phyloP scores from a whole-genome alignment of 2,797 vertebrate genomes.

The Emydoidea blandingii region DNA sequence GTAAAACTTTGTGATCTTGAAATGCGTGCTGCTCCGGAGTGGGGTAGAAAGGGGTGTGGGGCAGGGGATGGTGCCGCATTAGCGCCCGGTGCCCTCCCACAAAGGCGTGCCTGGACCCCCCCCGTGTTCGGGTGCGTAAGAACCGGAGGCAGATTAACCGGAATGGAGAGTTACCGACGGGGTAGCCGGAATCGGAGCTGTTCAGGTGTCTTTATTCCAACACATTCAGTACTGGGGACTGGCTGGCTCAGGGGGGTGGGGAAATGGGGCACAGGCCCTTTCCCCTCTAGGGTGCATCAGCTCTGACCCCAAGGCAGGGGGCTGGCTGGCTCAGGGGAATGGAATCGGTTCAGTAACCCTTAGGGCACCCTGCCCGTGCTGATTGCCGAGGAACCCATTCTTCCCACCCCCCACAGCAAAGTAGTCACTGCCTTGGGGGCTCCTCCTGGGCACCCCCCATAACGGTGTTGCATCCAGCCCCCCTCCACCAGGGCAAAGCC shows the following conservation, averaged over 20 bases:
- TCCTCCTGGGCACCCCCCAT: neutral
- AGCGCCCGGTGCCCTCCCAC: conserved; percentile 39
- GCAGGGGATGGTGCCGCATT: neutral
- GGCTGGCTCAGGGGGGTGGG: neutral
- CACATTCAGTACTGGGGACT: neutral
- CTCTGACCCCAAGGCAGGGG: no score
- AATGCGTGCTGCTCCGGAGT: neutral
- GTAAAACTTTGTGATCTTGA: neutral
- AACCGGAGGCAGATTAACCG: conserved; percentile 69
- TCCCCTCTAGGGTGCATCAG: no score
- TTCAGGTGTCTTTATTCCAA: neutral
- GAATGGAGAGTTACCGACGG: conserved; percentile 15
- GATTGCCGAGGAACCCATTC: accelerated
- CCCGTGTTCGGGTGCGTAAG: conserved; percentile 67
- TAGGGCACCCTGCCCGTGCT: no score
- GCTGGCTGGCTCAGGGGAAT: no score
- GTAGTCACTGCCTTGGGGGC: neutral
- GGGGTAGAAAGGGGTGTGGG: neutral
- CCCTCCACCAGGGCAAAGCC: no score
- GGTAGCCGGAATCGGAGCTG: neutral
- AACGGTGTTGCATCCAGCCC: neutral
- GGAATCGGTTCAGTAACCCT: no score
- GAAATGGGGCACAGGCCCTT: neutral
- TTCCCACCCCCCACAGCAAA: neutral
- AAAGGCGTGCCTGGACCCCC: conserved; percentile 64